Evolutionary conservation across 2,888 invertebrate genomes (phyloP), one percentile per base, ranked within the genome.

Genomic region (Lasioglossum zephyrum): DNA sequence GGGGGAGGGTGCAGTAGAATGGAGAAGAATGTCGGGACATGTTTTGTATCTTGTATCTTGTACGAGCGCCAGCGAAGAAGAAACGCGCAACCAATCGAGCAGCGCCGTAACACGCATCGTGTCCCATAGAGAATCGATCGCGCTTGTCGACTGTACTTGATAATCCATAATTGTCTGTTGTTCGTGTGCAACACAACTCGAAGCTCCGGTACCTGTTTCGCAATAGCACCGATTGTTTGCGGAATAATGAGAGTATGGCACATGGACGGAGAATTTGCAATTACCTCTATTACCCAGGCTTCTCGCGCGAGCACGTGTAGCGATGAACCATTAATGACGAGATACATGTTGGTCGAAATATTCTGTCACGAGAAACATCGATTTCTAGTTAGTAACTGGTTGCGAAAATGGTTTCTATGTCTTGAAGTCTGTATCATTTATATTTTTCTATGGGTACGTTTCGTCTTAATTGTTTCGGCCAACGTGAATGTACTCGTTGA

Each of bases 21-120:
- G 16, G 63, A 60, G 53, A 66, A 41, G 79, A 77, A 85, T 60
- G 73, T 77, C 47, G 47, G 47, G 44, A 47, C 26, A 31, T 31
- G 76, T 63, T 41, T n/a, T 41, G 39, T 41, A 13, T 41, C 13
- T n/a, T 13, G 73, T 18, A 49, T 41, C 13, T n/a, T 13, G 73
- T 18, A 49, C 47, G 49, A 26, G 36, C 73, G 22, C 49, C 49
- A 36, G 49, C 47, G n/a, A 70, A 70, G 39, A 39, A 70, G 70
- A 60, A 69, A 72, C 70, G 76, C 70, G 75, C 44, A 47, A 87
- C 83, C 81, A 80, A 86, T 84, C 80, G 84, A 84, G 77, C 84
- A 79, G 77, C 22, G 69, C 36, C 22, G 36, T 9, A 82, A 78
- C 77, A 83, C 84, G 87, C 57, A 53, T 79, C 75, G 49, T 66